Evolutionary conservation across 2,797 vertebrate species (phyloP).

Genomic region (Karalla daura): DNA sequence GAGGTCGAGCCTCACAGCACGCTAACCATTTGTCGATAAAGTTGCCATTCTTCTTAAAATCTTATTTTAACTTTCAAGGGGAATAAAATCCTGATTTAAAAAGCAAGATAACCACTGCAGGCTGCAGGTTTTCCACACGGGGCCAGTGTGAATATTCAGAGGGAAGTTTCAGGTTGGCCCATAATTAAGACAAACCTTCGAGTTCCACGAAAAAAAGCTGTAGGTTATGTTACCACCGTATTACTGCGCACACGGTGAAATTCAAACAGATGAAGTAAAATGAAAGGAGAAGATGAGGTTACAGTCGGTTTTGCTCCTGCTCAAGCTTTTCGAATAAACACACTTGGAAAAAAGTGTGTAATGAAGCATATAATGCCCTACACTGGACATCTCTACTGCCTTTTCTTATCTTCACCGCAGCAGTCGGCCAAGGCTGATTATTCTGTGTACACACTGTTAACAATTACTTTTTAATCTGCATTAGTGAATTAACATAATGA

Average conservation of each 20-base stretch:
- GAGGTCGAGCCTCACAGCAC: too few species aligned
- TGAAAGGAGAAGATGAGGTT: conserved; percentile 60
- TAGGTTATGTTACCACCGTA: conserved; percentile 44
- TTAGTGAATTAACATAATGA: conserved; percentile 86
- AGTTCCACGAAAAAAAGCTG: conserved; percentile 26
- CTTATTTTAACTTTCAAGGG: too few species aligned
- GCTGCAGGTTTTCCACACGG: background rate
- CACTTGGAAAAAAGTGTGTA: conserved; percentile 69
- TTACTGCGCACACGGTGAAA: conserved; percentile 52
- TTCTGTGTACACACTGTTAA: conserved; percentile 82
- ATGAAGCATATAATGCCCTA: conserved; percentile 78
- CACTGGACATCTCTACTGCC: conserved; percentile 76
- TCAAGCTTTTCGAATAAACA: conserved; percentile 64
- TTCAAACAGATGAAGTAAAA: conserved; percentile 34
- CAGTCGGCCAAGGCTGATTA: conserved; percentile 81
- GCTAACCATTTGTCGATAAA: too few species aligned
- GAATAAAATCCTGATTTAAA: too few species aligned
- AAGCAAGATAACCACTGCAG: background rate
- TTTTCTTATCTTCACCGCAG: conserved; percentile 76
- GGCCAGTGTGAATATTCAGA: background rate
- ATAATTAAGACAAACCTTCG: conserved; percentile 32
- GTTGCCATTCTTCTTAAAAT: too few species aligned
- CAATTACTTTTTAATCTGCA: conserved; percentile 87
- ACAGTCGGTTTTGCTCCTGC: conserved; percentile 46
- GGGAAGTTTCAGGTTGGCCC: conserved; percentile 8